Evolutionary conservation across 2,113 vertebrate genomes (phyloP), one percentile per base, ranked within the genome.

Genomic region (Notarius lentiginosus): DNA sequence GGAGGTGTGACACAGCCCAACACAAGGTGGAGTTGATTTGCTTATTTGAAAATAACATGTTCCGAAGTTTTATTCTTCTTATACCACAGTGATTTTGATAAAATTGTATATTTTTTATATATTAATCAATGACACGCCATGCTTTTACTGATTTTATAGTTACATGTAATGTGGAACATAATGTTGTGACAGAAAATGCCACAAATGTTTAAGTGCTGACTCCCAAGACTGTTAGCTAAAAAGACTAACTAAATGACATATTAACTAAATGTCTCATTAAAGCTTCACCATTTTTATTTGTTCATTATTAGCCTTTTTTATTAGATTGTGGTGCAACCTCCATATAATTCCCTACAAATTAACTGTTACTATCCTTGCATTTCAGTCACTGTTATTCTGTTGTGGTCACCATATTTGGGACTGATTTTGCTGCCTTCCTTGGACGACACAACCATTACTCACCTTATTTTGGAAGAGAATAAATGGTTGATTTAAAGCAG

Each of bases 81-180:
- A 55, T 79, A 79, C 75, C 75, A 79, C 75, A 79, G 75, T 51
- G 27, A 17, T 79, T 55, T 55, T 55, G 6, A 79, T 55, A 79
- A n/a, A 76, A n/a, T 30, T 76, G 12, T 10, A 72, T 12, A 9
- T 24, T 20, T 20, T 49, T n/a, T 53, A 15, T n/a, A 27, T 15
- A 17, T 24, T 5, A 6, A 51, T n/a, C 20, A 49, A 47, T 20
- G 47, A 55, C 22, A 15, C 49, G 11, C 49, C 5, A 49, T 24
- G 20, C 51, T 49, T 49, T 75, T 11, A 20, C 2, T 0, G 2
- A n/a, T 51, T n/a, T 6, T 41, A 49, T 12, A 2, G 49, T 55
- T 77, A 17, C 51, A 27, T 77, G 7, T 27, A 77, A 27, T 55
- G 75, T 51, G 72, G 20, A 14, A 41, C 7, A 2, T 41, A 41